Evolutionary conservation across 2,888 invertebrate genomes (phyloP).

Genomic region (Cylloceria caligata): DNA sequence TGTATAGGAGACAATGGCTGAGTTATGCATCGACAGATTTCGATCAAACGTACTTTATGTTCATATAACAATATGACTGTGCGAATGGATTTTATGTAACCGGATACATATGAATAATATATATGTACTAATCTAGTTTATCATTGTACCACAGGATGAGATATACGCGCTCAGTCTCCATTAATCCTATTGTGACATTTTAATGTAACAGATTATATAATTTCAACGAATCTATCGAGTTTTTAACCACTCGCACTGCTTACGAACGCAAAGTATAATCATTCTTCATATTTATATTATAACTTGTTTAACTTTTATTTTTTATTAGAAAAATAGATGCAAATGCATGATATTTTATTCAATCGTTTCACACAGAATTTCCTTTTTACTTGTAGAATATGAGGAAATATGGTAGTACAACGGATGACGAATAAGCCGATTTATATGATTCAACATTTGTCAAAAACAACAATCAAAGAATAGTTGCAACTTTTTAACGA

Average conservation of each 20-base stretch:
- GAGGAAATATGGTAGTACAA: no score
- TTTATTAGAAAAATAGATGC: neutral
- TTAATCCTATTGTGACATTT: neutral
- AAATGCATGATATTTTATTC: no score
- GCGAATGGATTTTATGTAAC: constrained; percentile 9
- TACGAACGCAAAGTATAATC: neutral
- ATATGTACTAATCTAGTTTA: neutral
- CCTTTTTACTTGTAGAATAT: no score
- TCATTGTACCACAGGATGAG: neutral
- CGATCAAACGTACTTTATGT: constrained; percentile 3
- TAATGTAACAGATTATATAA: neutral
- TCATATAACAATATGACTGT: constrained; percentile 4
- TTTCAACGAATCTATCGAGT: neutral
- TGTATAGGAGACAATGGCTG: neutral
- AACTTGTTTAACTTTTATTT: neutral
- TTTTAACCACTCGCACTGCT: neutral
- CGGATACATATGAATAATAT: constrained; percentile 26
- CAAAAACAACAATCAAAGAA: no score
- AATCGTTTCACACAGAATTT: no score
- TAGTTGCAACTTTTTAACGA: no score
- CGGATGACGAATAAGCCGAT: no score
- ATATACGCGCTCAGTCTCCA: neutral
- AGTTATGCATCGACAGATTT: constrained; percentile 24
- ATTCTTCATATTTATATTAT: neutral
- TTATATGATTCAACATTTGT: no score